These are phyloP conservation scores for Autographa pulchrina DNA, from an alignment of 2,888 invertebrate species.

Conservation along the genomic window DNA sequence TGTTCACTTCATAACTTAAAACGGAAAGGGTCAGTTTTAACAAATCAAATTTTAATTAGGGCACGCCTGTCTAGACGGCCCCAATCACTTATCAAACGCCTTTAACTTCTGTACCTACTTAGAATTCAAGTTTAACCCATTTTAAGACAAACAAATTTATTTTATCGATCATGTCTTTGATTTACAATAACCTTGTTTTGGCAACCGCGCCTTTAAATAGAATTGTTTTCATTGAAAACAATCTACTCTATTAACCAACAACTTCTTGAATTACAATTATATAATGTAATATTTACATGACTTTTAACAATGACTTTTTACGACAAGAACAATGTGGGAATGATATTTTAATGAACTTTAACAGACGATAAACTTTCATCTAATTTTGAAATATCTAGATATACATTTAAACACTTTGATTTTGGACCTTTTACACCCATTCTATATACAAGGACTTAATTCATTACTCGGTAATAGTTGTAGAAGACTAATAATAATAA, in stretches of 20 bases:
- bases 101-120: conserved; percentile 22
- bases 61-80: conserved; percentile 5
- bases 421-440: not conserved
- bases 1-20: not conserved
- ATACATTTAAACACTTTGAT: not conserved
- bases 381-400: conserved; percentile 3
- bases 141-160: conserved; percentile 35
- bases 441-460: not conserved
- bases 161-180: conserved; percentile 31
- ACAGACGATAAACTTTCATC: not conserved
- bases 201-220: conserved; percentile 1
- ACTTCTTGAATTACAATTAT: conserved; percentile 7
- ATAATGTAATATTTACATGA: conserved; percentile 24
- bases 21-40: not conserved
- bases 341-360: conserved; percentile 5
- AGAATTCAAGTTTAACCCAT: conserved; percentile 22
- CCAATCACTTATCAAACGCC: conserved; percentile 12
- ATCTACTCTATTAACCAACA: conserved; percentile 11
- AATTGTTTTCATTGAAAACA: conserved; percentile 21
- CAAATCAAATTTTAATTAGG: conserved; percentile 17
- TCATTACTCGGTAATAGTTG: not conserved
- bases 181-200: conserved; percentile 18
- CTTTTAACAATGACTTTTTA: conserved; percentile 27
- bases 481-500: not conserved
- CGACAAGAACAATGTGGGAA: conserved; percentile 27